Base-by-base conservation (phyloP, 2,888 invertebrate species). In the Cephus rjabovi region DNA sequence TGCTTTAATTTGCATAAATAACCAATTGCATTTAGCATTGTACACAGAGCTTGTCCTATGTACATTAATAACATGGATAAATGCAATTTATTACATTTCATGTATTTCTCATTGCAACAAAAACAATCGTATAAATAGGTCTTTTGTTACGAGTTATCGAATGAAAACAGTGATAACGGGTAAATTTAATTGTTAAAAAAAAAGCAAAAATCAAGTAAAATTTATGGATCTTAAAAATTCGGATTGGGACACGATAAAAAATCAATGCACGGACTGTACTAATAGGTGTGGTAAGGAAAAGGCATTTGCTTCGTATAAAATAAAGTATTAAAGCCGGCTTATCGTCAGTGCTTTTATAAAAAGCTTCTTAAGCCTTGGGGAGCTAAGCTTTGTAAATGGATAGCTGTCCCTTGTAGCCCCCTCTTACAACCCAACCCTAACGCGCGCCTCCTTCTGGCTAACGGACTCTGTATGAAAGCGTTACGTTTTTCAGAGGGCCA, bases 331-430 rank as follows among this genome's bases (percentile, higher is more conserved):
- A 71, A 34, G 71, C 71, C 33, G 34, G 71, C 71, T 71, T 71
- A 71, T 71, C 71, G 71, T 34, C 71, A 71, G 71, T 15, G 71
- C 71, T 71, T 71, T 71, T 71, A 71, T 71, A 71, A 71, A 71
- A 71, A 71, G 71, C 71, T 71, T 23, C 71, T 71, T 71, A 71
- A 71, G 71, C 71, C 71, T 12, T 34, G 71, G 71, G 71, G 34
- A 71, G 71, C 71, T 71, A 71, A 71, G 71, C 71, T 33, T 71
- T 71, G 71, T 71, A 71, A 71, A 71, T 71, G 71, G 71, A 71
- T 71, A 31, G 71, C 71, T 71, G 33, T 71, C 71, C 71, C 71
- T 31, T 71, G 71, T 71, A 71, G 31, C 71, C 31, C 23, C 71
- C 71, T 71, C 15, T 71, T 34, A 3, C 31, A 31, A 31, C 71